Evolutionary conservation across 2,797 vertebrate species (phyloP).

Genomic region (Phalanger gymnotis): DNA sequence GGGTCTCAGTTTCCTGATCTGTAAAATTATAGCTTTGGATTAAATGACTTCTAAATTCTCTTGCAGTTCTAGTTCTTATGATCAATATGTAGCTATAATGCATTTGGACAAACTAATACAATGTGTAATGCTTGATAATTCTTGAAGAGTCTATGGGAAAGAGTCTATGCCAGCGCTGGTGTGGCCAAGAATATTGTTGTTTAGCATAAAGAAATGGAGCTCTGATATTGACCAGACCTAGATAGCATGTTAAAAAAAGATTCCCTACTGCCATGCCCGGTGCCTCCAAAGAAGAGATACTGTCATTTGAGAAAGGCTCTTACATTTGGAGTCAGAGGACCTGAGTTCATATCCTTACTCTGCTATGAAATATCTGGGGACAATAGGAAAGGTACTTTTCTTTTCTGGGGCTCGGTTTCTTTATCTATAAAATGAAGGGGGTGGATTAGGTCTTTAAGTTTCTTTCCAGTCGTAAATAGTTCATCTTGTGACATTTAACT

Average conservation of each 20-base stretch:
- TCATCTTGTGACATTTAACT: neutral
- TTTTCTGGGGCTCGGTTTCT: neutral
- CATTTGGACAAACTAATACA: slow-evolving; percentile 42
- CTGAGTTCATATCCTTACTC: neutral
- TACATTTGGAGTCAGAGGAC: neutral
- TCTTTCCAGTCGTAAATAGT: neutral
- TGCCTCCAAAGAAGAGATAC: neutral
- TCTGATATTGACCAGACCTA: neutral
- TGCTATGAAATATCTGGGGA: neutral
- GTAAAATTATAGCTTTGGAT: neutral
- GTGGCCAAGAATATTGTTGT: slow-evolving; percentile 3
- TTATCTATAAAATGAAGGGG: neutral
- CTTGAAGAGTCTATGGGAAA: slow-evolving; percentile 40
- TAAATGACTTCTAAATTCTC: neutral
- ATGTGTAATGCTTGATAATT: slow-evolving; percentile 7
- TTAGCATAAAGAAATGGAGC: neutral
- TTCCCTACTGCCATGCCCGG: neutral
- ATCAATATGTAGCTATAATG: neutral
- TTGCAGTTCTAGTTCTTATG: neutral
- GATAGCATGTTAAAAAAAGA: neutral
- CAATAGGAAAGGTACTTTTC: neutral
- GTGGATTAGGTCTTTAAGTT: neutral
- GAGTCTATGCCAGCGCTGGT: neutral
- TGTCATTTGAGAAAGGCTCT: neutral
- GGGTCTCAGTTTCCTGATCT: neutral